These are phyloP conservation scores for Drosophila seguyi DNA, from an alignment of 1,140 invertebrate genomes.

Conservation along the genomic window DNA sequence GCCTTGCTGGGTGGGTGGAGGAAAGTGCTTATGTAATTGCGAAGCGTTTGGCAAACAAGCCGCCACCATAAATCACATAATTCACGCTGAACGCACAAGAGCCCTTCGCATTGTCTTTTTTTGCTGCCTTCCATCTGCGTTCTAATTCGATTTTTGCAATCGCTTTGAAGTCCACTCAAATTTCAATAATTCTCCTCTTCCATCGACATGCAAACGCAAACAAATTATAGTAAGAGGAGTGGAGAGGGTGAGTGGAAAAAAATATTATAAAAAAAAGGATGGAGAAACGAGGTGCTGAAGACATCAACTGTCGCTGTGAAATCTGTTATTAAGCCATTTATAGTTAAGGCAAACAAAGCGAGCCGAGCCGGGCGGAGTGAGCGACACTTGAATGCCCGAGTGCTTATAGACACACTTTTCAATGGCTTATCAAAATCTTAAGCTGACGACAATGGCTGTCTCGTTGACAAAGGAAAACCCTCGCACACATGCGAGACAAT, in stretches of 20 bases:
- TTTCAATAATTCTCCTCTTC: slow-evolving; percentile 75
- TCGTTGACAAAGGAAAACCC: slow-evolving; percentile 20
- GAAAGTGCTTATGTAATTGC: slow-evolving; percentile 75
- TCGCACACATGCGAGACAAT: slow-evolving; percentile 43
- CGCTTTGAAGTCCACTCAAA: slow-evolving; percentile 81
- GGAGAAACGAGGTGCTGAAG: slow-evolving; percentile 27
- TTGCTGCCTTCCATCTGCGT: slow-evolving; percentile 11
- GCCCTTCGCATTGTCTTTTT: slow-evolving; percentile 67
- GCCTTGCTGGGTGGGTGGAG: slow-evolving; percentile 2
- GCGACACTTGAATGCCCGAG: slow-evolving; percentile 66
- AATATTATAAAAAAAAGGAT: slow-evolving; percentile 7
- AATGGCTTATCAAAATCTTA: slow-evolving; percentile 81
- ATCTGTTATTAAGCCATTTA: slow-evolving; percentile 73
- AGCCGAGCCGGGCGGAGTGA: slow-evolving; percentile 15
- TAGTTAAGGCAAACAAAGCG: slow-evolving; percentile 61
- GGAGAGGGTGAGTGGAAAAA: slow-evolving; percentile 7
- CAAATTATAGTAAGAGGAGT: slow-evolving; percentile 62
- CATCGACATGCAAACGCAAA: slow-evolving; percentile 67
- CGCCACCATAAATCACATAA: slow-evolving; percentile 78
- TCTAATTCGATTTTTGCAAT: slow-evolving; percentile 76
- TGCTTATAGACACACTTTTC: slow-evolving; percentile 79
- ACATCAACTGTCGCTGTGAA: slow-evolving; percentile 67
- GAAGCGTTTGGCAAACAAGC: slow-evolving; percentile 75
- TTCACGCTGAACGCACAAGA: slow-evolving; percentile 66
- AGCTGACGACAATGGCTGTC: slow-evolving; percentile 65